These are phyloP conservation scores for Lacerta viridis DNA, from an alignment of 2,797 vertebrate genomes.

Conservation along the genomic window DNA sequence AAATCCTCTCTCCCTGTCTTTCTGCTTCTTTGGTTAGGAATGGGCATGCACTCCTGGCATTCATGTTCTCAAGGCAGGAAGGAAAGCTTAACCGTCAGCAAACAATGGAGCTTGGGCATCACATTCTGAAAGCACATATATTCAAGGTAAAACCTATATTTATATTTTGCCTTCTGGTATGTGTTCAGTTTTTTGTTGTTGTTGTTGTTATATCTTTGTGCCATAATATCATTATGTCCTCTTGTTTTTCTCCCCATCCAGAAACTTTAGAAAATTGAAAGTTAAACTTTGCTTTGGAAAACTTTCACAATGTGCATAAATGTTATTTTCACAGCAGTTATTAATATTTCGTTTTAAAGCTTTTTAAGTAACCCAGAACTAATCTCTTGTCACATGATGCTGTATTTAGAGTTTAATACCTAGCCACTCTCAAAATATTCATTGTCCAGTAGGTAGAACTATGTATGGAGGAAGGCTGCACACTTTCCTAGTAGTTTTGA, in stretches of 20 bases:
- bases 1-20: slow-evolving; percentile 22
- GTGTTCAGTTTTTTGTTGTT: neutral
- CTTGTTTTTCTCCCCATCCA: too few species aligned
- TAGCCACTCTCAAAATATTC: too few species aligned
- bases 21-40: slow-evolving; percentile 80
- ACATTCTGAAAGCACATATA: slow-evolving; percentile 99
- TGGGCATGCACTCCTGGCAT: slow-evolving; percentile 96
- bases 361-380: too few species aligned
- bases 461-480: too few species aligned
- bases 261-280: neutral
- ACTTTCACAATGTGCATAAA: neutral
- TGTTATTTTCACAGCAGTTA: too few species aligned
- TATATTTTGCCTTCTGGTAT: neutral
- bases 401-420: too few species aligned
- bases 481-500: too few species aligned
- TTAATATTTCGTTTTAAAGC: too few species aligned
- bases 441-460: neutral
- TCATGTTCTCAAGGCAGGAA: slow-evolving; percentile 98
- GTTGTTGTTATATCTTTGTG: neutral
- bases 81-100: slow-evolving; percentile 98
- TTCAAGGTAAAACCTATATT: slow-evolving; percentile 90
- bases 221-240: neutral
- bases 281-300: neutral
- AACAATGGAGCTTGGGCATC: slow-evolving; percentile 98
- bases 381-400: too few species aligned